Evolutionary conservation across 2,113 vertebrate genomes (phyloP).

Genomic region (Falco punctatus): DNA sequence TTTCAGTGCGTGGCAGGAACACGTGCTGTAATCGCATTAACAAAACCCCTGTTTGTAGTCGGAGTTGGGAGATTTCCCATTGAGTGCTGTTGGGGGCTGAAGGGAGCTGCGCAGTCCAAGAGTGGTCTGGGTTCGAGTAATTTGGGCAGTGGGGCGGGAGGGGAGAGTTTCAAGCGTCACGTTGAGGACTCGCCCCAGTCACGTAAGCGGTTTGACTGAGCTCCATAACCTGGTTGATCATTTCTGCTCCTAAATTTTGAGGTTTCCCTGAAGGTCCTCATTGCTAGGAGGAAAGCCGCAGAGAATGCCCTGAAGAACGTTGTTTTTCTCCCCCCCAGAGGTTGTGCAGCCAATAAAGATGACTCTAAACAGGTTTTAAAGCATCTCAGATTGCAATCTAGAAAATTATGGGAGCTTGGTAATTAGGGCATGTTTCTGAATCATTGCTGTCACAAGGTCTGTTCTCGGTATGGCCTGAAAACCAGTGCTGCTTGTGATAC

Average conservation of each 20-base stretch:
- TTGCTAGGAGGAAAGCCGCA: neutral
- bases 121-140: accelerated
- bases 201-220: neutral
- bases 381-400: constrained; percentile 47
- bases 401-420: constrained; percentile 16
- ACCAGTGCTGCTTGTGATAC: neutral
- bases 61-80: neutral
- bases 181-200: neutral
- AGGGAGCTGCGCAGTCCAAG: neutral
- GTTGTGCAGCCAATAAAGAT: constrained; percentile 18
- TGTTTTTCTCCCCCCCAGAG: constrained; percentile 1
- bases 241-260: neutral
- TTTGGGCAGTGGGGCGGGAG: neutral
- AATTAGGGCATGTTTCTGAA: constrained; percentile 54
- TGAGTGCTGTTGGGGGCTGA: neutral
- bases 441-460: constrained; percentile 39
- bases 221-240: accelerated
- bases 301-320: neutral
- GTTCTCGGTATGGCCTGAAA: neutral
- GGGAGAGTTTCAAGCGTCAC: accelerated
- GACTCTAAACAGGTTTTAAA: constrained; percentile 28
- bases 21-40: constrained; percentile 43
- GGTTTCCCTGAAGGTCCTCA: neutral
- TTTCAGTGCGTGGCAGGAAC: constrained; percentile 8
- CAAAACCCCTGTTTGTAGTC: neutral